These are phyloP conservation scores for Amyelois transitella DNA, from an alignment of 1,140 invertebrate genomes.

Conservation along the genomic window DNA sequence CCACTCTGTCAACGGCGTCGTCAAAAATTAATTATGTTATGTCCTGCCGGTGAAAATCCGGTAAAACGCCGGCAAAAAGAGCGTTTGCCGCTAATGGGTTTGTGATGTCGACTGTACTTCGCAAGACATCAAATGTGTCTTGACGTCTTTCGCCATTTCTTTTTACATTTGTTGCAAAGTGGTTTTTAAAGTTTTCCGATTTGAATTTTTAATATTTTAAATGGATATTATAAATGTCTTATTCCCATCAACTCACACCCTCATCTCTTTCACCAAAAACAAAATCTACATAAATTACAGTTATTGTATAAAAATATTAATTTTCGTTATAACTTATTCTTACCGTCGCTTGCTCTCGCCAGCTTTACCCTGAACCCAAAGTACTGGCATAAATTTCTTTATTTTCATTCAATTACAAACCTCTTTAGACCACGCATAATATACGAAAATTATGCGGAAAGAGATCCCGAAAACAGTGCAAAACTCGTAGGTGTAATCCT, in stretches of 20 bases:
- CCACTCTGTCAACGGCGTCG: slow-evolving; percentile 46
- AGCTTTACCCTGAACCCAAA: background rate
- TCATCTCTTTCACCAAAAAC: too few relatives aligned
- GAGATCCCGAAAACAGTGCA: slow-evolving; percentile 26
- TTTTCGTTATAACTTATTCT: background rate
- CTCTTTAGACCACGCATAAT: background rate
- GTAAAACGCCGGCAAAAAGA: slow-evolving; percentile 27
- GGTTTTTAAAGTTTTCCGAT: background rate
- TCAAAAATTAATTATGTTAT: slow-evolving; percentile 66
- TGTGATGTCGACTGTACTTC: slow-evolving; percentile 27
- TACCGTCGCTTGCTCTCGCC: background rate
- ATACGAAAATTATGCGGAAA: background rate
- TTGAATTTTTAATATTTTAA: background rate
- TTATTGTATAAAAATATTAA: background rate
- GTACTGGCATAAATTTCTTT: background rate
- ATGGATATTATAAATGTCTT: background rate
- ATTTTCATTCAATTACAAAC: background rate
- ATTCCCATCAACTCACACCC: background rate
- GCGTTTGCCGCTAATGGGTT: slow-evolving; percentile 48
- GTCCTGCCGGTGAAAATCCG: slow-evolving; percentile 16
- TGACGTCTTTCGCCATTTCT: background rate
- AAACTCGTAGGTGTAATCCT: slow-evolving; percentile 49
- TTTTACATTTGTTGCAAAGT: background rate
- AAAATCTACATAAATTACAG: background rate
- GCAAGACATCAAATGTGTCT: slow-evolving; percentile 7